These are phyloP conservation scores for Toxotes chatareus DNA, from an alignment of 2,113 vertebrate genomes.

Conservation along the genomic window DNA sequence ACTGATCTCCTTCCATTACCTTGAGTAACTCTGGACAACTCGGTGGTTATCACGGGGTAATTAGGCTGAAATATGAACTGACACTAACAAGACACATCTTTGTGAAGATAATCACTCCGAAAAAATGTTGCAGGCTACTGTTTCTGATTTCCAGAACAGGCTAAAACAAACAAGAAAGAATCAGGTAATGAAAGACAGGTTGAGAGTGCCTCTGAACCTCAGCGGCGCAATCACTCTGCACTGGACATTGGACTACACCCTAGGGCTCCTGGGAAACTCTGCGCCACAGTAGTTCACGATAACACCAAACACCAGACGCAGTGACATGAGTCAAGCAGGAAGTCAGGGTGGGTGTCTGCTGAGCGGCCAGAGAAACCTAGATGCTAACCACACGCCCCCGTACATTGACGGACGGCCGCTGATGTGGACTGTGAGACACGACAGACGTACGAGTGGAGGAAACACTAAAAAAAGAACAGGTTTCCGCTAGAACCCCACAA, in stretches of 20 bases:
- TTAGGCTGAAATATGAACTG: constrained; percentile 73
- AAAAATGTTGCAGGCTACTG: constrained; percentile 62
- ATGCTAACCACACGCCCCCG: constrained; percentile 68
- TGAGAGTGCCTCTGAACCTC: constrained; percentile 68
- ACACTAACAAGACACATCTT: constrained; percentile 69
- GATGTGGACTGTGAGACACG: constrained; percentile 67
- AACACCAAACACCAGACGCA: constrained; percentile 74
- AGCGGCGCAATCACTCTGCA: constrained; percentile 60
- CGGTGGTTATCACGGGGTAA: constrained; percentile 54
- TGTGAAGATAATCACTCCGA: constrained; percentile 70
- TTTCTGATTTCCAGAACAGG: constrained; percentile 74
- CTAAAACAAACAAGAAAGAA: constrained; percentile 78
- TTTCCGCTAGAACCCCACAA: constrained; percentile 59
- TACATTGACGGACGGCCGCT: constrained; percentile 54
- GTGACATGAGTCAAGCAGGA: constrained; percentile 83
- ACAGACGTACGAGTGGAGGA: constrained; percentile 56
- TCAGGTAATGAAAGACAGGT: constrained; percentile 80
- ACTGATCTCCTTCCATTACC: constrained; percentile 35
- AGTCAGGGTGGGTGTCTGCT: constrained; percentile 78
- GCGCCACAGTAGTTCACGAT: constrained; percentile 69
- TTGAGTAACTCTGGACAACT: constrained; percentile 19
- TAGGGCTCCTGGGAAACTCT: constrained; percentile 76
- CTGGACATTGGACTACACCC: constrained; percentile 67
- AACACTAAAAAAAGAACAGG: constrained; percentile 63
- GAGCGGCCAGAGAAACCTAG: constrained; percentile 70